Percentiles rank a stretch among this genome's conserved stretches.
Conservation (phyloP, 2,888 invertebrate genomes). For the Artemia sinica region DNA sequence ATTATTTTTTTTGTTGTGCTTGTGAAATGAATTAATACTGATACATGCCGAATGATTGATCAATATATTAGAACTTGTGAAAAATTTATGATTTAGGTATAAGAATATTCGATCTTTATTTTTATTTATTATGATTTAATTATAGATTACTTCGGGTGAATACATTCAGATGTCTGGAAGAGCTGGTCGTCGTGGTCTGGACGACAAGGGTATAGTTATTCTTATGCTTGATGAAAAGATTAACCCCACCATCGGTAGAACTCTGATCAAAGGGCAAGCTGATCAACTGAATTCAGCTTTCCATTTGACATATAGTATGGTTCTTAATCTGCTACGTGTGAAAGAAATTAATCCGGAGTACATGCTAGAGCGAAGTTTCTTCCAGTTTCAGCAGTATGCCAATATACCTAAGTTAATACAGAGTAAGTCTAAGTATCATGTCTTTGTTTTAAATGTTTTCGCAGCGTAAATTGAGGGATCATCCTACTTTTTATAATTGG, state of each 20-base stretch:
- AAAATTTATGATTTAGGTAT: not conserved
- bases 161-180: constrained; percentile 99
- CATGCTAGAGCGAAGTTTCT: constrained; percentile 94
- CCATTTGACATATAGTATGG: constrained; percentile 99
- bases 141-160: constrained; percentile 76
- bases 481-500: too few relatives aligned
- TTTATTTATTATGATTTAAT: constrained; percentile 20
- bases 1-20: constrained; percentile 18
- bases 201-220: constrained; percentile 92
- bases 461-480: too few relatives aligned
- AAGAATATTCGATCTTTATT: constrained; percentile 16
- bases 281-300: constrained; percentile 98
- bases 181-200: constrained; percentile 88
- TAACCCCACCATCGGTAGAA: constrained; percentile 40
- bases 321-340: constrained; percentile 79
- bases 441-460: not conserved
- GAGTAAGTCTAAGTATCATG: constrained; percentile 40
- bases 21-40: not conserved
- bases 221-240: constrained; percentile 97
- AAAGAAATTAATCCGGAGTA: constrained; percentile 99
- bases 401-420: constrained; percentile 74
- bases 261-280: constrained; percentile 69
- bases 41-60: constrained; percentile 16
- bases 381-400: constrained; percentile 96
- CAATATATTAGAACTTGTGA: not conserved